Evolutionary conservation across 2,888 invertebrate genomes (phyloP), one percentile per base, ranked within the genome.

Genomic region (Hipparchia semele): DNA sequence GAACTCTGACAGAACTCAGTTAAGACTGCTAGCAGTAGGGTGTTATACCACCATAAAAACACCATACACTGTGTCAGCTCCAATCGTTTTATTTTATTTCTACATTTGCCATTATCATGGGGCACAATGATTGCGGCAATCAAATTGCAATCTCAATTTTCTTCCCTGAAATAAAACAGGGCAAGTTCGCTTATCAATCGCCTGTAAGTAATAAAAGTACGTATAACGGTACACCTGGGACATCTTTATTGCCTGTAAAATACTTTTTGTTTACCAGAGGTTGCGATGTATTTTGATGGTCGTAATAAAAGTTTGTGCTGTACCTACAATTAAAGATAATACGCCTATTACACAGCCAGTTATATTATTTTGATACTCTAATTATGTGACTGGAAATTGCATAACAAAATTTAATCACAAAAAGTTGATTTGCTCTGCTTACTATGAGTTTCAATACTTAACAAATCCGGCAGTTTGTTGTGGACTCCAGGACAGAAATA

Each of bases 211-310:
- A 67, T 73, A 73, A 70, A 73, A 70, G 13, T 10, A 39, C 39
- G 13, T 73, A 61, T 53, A 53, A 73, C n/a, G 62, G 33, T 67
- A 53, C 70, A 73, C 56, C 73, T 70, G 70, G 49, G 73, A 62
- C 46, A 53, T 54, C 70, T 70, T 73, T 73, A 70, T 67, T 70
- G 70, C 56, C 61, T 23, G 49, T 70, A 73, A 70, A 73, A 54
- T 61, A 67, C 13, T 39, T 67, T 61, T 54, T 58, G 61, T 56
- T 67, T 61, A 73, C 23, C 58, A 13, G 49, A 62, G 56, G 10
- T 49, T 73, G 49, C 51, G 13, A 56, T 61, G 54, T 61, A 64
- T 64, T 60, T 61, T 62, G 46, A 68, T 59, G 68, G 59, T 68
- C 12, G 68, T 51, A 68, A 68, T 59, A 68, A 68, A 68, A 59